A percentile compares a stretch with the other conserved stretches of the same genome.
Evolutionary conservation across 2,888 invertebrate species (phyloP).

Genomic region (Ecliptopera silaceata): DNA sequence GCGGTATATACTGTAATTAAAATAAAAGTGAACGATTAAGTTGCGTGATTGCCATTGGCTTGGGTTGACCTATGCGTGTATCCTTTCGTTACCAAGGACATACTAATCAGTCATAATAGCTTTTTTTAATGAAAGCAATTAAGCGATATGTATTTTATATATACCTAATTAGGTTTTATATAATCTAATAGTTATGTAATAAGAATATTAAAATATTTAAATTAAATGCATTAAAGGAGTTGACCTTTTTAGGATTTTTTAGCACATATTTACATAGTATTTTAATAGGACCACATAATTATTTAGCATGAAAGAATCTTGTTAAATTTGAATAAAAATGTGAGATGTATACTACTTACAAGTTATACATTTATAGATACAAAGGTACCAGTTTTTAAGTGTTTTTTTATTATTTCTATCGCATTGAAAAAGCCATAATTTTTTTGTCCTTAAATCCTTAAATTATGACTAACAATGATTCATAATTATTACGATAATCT

Average conservation of each 20-base stretch:
- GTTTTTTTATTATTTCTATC: too few relatives aligned
- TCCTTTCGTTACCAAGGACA: constrained; percentile 1
- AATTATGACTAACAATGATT: too few relatives aligned
- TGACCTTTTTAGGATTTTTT: not conserved
- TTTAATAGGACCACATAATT: not conserved
- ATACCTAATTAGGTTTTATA: too few relatives aligned
- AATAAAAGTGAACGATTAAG: not conserved
- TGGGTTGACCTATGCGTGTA: constrained; percentile 10
- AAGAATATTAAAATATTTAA: not conserved
- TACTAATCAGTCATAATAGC: not conserved
- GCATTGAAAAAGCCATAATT: too few relatives aligned
- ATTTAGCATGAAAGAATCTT: constrained; percentile 1
- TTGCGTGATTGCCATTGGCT: constrained; percentile 10
- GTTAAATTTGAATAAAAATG: constrained; percentile 6
- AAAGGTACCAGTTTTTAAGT: too few relatives aligned
- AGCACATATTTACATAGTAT: constrained; percentile 4
- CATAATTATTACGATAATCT: too few relatives aligned
- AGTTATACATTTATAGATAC: not conserved
- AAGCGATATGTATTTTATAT: not conserved
- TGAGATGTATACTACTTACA: not conserved
- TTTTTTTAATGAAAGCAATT: not conserved
- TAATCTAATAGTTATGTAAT: too few relatives aligned
- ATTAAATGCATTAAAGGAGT: not conserved
- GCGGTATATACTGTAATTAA: not conserved
- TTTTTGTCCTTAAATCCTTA: too few relatives aligned